Base-by-base conservation (phyloP, 2,888 invertebrate genomes). In the Myathropa florea region DNA sequence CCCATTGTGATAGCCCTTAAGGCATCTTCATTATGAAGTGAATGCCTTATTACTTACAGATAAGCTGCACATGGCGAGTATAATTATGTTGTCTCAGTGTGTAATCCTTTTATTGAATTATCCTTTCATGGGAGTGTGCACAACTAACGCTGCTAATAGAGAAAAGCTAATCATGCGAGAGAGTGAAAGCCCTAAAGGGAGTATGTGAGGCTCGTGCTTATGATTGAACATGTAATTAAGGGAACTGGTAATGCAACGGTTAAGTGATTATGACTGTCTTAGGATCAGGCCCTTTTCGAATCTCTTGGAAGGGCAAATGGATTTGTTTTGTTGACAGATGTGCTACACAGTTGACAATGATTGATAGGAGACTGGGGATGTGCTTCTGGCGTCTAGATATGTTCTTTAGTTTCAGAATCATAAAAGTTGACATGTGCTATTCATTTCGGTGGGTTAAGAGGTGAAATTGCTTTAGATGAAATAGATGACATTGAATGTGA, bases 41-140 rank as follows among this genome's bases (percentile, higher is more conserved):
- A 18, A 30, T 14, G 21, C 14, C 64, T 36, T 36, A 39, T 64
- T 64, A 39, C 36, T 14, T 64, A 33, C 46, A 18, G 36, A 64
- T 64, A 64, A 64, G 64, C 36, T 3, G 7, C 14, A 23, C 36
- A 39, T 39, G 23, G n/a, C 24, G 39, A 36, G 28, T 14, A 9
- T 39, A 64, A 64, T 64, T 36, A 64, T 23, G n/a, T 64, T 64
- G 64, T 64, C 23, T 39, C 36, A 36, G 39, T 2, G 6, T n/a
- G 64, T 36, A 64, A 64, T 64, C 64, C 39, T 36, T 23, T 64
- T 64, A 64, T 39, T 24, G 64, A 39, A 39, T 64, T 64, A 64
- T 24, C 36, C 39, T 24, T 39, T 64, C 64, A 64, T 39, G 24
- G 23, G 23, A 39, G 18, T 36, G 39, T 64, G 6, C 36, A 7